Percentiles rank a stretch among this genome's conserved stretches.
Evolutionary conservation across 1,140 invertebrate genomes (phyloP).

Genomic region (Pogonomyrmex californicus): DNA sequence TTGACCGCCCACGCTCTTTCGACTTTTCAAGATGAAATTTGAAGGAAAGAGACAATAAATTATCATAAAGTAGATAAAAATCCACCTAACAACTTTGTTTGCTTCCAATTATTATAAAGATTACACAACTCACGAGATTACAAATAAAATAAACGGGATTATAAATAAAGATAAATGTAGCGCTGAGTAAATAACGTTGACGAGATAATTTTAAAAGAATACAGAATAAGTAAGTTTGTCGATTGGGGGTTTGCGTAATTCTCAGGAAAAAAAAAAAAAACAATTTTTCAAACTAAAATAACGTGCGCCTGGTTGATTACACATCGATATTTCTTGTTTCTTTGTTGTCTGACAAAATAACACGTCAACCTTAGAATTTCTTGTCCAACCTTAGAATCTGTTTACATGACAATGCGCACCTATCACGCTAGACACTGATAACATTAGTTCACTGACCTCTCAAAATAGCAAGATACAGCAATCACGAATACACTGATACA

Average conservation of each 20-base stretch:
- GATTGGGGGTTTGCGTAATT: neutral
- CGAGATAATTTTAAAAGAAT: neutral
- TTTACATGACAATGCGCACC: neutral
- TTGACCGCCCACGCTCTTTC: neutral
- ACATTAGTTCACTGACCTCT: neutral
- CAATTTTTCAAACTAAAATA: neutral
- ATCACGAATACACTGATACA: neutral
- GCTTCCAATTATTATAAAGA: no score
- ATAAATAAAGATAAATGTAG: conserved; percentile 9
- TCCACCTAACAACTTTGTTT: neutral
- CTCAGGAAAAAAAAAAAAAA: neutral
- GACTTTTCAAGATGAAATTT: conserved; percentile 36
- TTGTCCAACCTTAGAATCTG: neutral
- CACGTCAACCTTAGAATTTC: neutral
- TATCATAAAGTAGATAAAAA: conserved; percentile 18
- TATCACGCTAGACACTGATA: neutral
- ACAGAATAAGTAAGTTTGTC: neutral
- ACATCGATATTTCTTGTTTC: neutral
- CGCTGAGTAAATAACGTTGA: neutral
- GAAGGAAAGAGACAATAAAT: neutral
- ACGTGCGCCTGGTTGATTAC: neutral
- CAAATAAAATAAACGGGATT: neutral
- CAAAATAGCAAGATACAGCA: conserved; percentile 5
- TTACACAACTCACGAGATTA: neutral
- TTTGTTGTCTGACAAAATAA: neutral